These are phyloP conservation scores for Platypus cylindrus DNA, from an alignment of 2,888 invertebrate genomes.

Conservation along the genomic window DNA sequence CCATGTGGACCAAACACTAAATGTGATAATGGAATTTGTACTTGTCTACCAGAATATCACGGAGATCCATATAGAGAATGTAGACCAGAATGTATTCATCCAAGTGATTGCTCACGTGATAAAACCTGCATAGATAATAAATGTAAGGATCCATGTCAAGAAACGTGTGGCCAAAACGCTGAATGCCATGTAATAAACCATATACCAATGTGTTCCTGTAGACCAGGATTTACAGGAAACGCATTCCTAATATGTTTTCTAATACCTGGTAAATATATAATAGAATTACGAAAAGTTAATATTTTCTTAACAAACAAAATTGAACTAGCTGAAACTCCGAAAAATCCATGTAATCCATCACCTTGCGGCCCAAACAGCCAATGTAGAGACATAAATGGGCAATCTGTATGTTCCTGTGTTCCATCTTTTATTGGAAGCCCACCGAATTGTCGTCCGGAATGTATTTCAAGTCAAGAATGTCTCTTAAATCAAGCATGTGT, in stretches of 20 bases:
- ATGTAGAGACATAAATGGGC: conserved; percentile 58
- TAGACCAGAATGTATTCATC: conserved; percentile 58
- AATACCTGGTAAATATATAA: conserved; percentile 17
- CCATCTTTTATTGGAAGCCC: conserved; percentile 61
- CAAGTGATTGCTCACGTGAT: conserved; percentile 48
- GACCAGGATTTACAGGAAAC: conserved; percentile 52
- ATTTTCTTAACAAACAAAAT: background rate
- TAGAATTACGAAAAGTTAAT: background rate
- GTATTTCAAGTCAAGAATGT: conserved; percentile 63
- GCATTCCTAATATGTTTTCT: conserved; percentile 48
- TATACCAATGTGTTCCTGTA: conserved; percentile 61
- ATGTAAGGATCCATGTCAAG: conserved; percentile 53
- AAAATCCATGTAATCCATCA: conserved; percentile 53
- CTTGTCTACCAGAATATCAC: conserved; percentile 62
- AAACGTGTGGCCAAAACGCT: conserved; percentile 59
- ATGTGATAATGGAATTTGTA: conserved; percentile 67
- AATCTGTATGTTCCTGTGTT: conserved; percentile 61
- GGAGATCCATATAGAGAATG: conserved; percentile 65
- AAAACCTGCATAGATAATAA: conserved; percentile 54
- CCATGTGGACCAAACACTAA: conserved; percentile 76
- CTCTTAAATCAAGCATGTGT: conserved; percentile 58
- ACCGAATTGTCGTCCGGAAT: conserved; percentile 67
- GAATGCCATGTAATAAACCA: conserved; percentile 62
- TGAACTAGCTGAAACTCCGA: conserved; percentile 35
- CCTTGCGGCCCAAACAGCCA: conserved; percentile 74